Percentiles rank a stretch among this genome's conserved stretches.
Evolutionary conservation across 2,888 invertebrate species (phyloP).

Genomic region (Allygus modestus): DNA sequence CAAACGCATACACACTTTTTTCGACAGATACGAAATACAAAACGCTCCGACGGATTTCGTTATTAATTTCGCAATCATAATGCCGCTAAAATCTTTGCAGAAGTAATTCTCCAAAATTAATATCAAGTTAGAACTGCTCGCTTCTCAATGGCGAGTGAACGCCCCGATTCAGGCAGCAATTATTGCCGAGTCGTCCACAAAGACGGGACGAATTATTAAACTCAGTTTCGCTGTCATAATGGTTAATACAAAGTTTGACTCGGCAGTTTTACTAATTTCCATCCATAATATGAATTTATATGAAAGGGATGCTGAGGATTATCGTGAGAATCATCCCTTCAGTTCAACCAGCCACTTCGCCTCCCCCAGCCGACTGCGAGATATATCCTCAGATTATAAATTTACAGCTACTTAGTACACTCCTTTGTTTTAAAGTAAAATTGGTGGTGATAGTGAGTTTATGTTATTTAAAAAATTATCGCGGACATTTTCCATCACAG

Average conservation of each 20-base stretch:
- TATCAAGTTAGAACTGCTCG: slow-evolving; percentile 18
- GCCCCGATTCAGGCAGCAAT: slow-evolving; percentile 3
- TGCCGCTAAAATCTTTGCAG: slow-evolving; percentile 11
- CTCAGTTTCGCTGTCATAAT: slow-evolving; percentile 4
- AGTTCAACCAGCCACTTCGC: not conserved
- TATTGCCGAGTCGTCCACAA: not conserved
- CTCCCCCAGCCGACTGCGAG: too few species aligned
- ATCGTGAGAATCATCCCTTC: not conserved
- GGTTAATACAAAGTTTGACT: slow-evolving; percentile 37
- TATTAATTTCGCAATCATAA: slow-evolving; percentile 13
- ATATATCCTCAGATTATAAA: too few species aligned
- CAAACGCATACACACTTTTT: not conserved
- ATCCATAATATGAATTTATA: slow-evolving; percentile 30
- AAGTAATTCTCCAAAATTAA: slow-evolving; percentile 31
- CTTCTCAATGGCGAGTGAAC: not conserved
- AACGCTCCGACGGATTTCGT: not conserved
- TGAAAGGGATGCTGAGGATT: slow-evolving; percentile 16
- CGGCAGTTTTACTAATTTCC: slow-evolving; percentile 23
- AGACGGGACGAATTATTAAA: slow-evolving; percentile 33
- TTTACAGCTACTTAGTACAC: too few species aligned
- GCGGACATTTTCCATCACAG: too few species aligned
- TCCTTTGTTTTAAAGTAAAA: too few species aligned
- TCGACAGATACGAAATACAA: not conserved
- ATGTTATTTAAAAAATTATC: too few species aligned
- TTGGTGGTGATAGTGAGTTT: too few species aligned